These are phyloP conservation scores for Aplochiton taeniatus DNA, from an alignment of 2,797 vertebrate species.

Conservation along the genomic window DNA sequence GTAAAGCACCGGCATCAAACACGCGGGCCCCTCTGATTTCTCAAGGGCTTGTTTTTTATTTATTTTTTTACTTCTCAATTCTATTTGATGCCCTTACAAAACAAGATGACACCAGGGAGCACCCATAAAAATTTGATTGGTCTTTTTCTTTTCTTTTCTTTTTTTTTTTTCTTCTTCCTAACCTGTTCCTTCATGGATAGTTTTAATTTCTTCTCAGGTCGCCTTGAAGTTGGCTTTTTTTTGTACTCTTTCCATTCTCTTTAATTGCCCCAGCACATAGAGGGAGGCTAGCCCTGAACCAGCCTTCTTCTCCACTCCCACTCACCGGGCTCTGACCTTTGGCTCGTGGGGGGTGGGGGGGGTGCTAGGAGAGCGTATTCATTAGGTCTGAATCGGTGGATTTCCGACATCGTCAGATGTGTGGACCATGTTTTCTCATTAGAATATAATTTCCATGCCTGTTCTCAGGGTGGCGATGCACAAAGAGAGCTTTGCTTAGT, in stretches of 20 bases:
- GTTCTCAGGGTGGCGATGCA: slow-evolving; percentile 62
- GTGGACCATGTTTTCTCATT: slow-evolving; percentile 76
- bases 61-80: slow-evolving; percentile 92
- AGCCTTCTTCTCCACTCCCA: slow-evolving; percentile 68
- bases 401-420: slow-evolving; percentile 76
- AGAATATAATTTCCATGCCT: slow-evolving; percentile 74
- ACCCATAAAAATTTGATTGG: slow-evolving; percentile 81
- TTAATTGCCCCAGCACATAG: slow-evolving; percentile 79
- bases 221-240: slow-evolving; percentile 73
- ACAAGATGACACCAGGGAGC: slow-evolving; percentile 91
- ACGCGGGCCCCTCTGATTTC: slow-evolving; percentile 86
- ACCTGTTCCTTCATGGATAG: slow-evolving; percentile 79
- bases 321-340: slow-evolving; percentile 78
- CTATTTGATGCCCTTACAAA: slow-evolving; percentile 96
- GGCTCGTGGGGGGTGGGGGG: slow-evolving; percentile 63
- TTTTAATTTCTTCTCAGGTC: slow-evolving; percentile 73
- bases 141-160: slow-evolving; percentile 48
- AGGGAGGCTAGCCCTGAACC: slow-evolving; percentile 39
- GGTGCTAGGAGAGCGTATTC: slow-evolving; percentile 73
- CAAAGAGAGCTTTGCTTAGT: slow-evolving; percentile 62
- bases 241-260: slow-evolving; percentile 42
- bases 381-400: slow-evolving; percentile 82
- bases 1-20: slow-evolving; percentile 91
- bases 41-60: slow-evolving; percentile 89
- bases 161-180: slow-evolving; percentile 65